Evolutionary conservation across 2,888 invertebrate genomes (phyloP), one percentile per base, ranked within the genome.

Genomic region (Aporophyla lueneburgensis): DNA sequence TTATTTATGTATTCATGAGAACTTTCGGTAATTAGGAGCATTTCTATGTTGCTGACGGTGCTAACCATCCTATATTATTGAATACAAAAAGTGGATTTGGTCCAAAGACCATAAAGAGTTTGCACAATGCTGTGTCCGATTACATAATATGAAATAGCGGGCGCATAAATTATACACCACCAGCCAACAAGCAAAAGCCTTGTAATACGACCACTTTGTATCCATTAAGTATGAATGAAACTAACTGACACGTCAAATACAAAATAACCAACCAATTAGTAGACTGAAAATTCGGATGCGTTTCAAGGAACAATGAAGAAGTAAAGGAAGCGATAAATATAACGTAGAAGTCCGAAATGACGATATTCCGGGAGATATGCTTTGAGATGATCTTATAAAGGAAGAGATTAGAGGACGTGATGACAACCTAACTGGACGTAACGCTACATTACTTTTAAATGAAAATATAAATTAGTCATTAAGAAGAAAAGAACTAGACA

Each of bases 251-350:
- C 65, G 70, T 74, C 68, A 71, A 83, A 83, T 74, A 77, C 67
- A 74, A 79, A 83, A 78, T 80, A 78, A 76, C 72, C n/a, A 66
- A 71, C 81, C 67, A 87, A 88, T 87, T 87, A 88, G 82, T 71
- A 49, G 19, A 69, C 53, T 63, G 62, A 81, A 82, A 74, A 76
- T 78, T 79, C 40, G 51, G 69, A 70, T 49, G 56, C 82, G 40
- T 81, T 83, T 84, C 78, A 85, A 85, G 88, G 93, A 94, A 95
- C 93, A 94, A 94, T 94, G 91, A 90, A 87, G 87, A 86, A 87
- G 88, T 92, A 89, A 88, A 94, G 96, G 96, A 96, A 96, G 92
- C 89, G 88, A 95, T 96, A 95, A 96, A 96, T 96, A 94, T 90
- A 86, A 89, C 90, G 92, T 93, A 93, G 93, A 93, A 93, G 93